Percentiles rank a stretch among this genome's conserved stretches.
Conservation (phyloP, 2,113 vertebrate species). For the Lepisosteus osseus region DNA sequence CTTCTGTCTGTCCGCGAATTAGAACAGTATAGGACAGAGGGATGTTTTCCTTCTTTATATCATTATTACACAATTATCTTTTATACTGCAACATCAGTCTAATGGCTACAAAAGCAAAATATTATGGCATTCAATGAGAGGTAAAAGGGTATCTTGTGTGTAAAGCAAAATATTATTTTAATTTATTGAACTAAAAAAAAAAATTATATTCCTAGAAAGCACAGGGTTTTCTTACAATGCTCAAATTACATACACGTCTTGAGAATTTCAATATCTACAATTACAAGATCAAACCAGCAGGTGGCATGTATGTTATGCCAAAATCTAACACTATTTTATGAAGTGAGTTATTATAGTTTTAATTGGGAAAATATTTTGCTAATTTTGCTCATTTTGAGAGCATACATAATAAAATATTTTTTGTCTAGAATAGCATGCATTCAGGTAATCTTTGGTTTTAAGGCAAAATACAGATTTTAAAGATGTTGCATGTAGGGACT, state of each 20-base stretch:
- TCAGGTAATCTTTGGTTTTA: too few relatives aligned
- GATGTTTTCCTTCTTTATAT: slow-evolving; percentile 23
- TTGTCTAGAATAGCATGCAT: too few relatives aligned
- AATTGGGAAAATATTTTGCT: too few relatives aligned
- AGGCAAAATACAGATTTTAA: too few relatives aligned
- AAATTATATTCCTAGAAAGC: not conserved
- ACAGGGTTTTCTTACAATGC: not conserved
- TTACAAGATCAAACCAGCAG: slow-evolving; percentile 47
- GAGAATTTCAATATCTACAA: slow-evolving; percentile 22
- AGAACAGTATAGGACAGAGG: not conserved
- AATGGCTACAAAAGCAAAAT: not conserved
- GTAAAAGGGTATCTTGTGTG: slow-evolving; percentile 26
- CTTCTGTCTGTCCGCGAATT: not conserved
- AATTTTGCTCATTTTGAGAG: too few relatives aligned
- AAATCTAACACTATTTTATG: not conserved
- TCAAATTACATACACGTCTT: not conserved
- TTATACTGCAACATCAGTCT: not conserved
- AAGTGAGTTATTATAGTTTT: too few relatives aligned
- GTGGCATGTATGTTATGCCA: slow-evolving; percentile 38
- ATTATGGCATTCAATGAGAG: not conserved
- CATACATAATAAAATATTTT: too few relatives aligned
- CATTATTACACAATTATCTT: too few relatives aligned
- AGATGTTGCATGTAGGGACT: too few relatives aligned
- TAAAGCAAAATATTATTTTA: slow-evolving; percentile 24
- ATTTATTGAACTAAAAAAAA: too few relatives aligned